Evolutionary conservation across 2,888 invertebrate genomes (phyloP).

Genomic region (Machimus rusticus): DNA sequence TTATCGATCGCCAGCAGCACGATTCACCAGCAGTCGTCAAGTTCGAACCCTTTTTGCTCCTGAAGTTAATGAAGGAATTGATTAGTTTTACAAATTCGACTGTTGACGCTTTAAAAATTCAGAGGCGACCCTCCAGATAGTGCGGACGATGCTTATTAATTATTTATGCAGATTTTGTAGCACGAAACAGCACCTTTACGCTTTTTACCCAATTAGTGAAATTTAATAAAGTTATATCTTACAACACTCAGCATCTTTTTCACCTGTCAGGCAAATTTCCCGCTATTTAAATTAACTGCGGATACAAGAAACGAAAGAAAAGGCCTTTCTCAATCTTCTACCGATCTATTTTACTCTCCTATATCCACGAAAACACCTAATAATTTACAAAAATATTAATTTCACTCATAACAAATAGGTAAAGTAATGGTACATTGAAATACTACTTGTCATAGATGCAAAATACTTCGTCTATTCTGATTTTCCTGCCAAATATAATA

Average conservation of each 20-base stretch:
- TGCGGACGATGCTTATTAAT: background rate
- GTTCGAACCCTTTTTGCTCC: background rate
- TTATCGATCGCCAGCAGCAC: constrained; percentile 27
- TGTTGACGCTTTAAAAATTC: constrained; percentile 25
- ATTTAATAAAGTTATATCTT: background rate
- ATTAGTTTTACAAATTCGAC: constrained; percentile 24
- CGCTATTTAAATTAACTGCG: too few species aligned
- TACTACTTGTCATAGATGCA: too few species aligned
- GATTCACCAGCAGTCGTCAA: background rate
- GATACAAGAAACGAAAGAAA: too few species aligned
- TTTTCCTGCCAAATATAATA: too few species aligned
- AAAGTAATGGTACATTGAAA: too few species aligned
- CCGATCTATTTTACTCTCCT: too few species aligned
- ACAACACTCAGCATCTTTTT: background rate
- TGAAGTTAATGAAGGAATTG: constrained; percentile 1
- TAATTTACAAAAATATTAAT: too few species aligned
- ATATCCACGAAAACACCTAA: too few species aligned
- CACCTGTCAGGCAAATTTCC: too few species aligned
- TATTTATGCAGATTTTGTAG: background rate
- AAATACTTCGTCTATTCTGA: too few species aligned
- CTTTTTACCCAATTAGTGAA: background rate
- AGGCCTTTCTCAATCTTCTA: too few species aligned
- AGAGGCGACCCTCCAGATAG: background rate
- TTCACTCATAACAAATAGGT: too few species aligned
- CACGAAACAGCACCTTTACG: background rate